These are phyloP conservation scores for Eurypyga helias DNA, from an alignment of 2,113 vertebrate genomes.

Conservation along the genomic window DNA sequence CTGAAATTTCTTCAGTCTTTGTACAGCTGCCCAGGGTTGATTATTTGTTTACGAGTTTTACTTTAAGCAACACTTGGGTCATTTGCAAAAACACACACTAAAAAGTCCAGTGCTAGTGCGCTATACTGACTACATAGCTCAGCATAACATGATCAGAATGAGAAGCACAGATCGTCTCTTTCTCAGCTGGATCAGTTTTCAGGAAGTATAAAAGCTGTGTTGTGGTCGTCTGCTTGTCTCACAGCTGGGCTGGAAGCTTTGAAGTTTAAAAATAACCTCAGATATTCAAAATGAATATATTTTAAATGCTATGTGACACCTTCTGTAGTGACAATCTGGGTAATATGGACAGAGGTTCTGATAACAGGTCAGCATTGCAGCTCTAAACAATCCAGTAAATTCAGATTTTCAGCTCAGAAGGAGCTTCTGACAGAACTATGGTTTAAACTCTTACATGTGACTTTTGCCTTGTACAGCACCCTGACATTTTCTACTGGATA, in stretches of 20 bases:
- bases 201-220: neutral
- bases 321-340: neutral
- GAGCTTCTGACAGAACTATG: neutral
- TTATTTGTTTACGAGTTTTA: neutral
- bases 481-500: neutral
- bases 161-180: neutral
- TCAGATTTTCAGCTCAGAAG: neutral
- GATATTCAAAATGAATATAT: neutral
- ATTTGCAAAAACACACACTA: neutral
- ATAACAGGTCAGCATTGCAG: neutral
- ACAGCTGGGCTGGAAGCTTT: neutral
- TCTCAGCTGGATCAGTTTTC: neutral
- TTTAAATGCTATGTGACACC: neutral
- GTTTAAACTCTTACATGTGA: neutral
- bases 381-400: neutral
- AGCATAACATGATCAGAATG: neutral
- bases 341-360: neutral
- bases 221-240: neutral
- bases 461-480: neutral
- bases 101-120: neutral
- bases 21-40: neutral
- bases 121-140: neutral
- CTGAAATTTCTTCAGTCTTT: neutral
- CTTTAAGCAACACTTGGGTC: neutral
- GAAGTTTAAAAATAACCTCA: neutral